phyloP scores from a whole-genome alignment of 30 jellyfish, hydroid and myxozoan species.

The Aurelia sp. region DNA sequence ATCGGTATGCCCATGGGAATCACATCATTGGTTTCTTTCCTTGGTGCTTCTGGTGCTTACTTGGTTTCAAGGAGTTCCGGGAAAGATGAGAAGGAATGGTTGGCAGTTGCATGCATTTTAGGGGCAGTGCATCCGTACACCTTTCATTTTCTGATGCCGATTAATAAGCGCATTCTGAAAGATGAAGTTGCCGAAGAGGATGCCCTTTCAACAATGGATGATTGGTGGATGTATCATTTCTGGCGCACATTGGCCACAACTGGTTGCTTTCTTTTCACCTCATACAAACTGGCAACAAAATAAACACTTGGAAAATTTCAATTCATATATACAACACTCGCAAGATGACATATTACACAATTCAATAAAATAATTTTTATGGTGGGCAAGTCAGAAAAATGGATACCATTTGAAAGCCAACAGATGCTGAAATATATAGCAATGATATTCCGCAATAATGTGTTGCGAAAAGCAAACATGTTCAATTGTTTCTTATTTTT shows the following conservation, averaged over 20 bases:
- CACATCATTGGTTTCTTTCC: slow-evolving; percentile 8
- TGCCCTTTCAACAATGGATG: slow-evolving; percentile 38
- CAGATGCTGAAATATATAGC: too few species aligned
- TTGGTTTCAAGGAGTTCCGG: slow-evolving; percentile 16
- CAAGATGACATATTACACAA: too few species aligned
- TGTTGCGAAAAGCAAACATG: too few species aligned
- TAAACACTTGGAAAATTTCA: neutral
- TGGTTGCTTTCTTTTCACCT: slow-evolving; percentile 40
- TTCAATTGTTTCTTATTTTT: too few species aligned
- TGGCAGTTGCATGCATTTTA: slow-evolving; percentile 43
- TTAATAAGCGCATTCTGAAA: slow-evolving; percentile 34
- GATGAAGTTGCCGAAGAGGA: slow-evolving; percentile 53
- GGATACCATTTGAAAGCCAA: too few species aligned
- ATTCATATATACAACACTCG: neutral
- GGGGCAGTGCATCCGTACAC: slow-evolving; percentile 45
- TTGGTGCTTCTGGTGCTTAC: slow-evolving; percentile 53
- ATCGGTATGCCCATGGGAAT: slow-evolving; percentile 41
- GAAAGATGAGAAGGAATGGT: slow-evolving; percentile 46
- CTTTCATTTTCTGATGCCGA: slow-evolving; percentile 41
- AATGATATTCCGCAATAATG: too few species aligned
- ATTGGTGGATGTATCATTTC: slow-evolving; percentile 50
- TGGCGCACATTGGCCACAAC: slow-evolving; percentile 63
- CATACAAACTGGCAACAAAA: slow-evolving; percentile 50
- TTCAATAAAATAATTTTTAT: too few species aligned
- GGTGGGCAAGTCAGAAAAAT: too few species aligned